Evolutionary conservation across 2,113 vertebrate species (phyloP).

Genomic region (Scatophagus argus): DNA sequence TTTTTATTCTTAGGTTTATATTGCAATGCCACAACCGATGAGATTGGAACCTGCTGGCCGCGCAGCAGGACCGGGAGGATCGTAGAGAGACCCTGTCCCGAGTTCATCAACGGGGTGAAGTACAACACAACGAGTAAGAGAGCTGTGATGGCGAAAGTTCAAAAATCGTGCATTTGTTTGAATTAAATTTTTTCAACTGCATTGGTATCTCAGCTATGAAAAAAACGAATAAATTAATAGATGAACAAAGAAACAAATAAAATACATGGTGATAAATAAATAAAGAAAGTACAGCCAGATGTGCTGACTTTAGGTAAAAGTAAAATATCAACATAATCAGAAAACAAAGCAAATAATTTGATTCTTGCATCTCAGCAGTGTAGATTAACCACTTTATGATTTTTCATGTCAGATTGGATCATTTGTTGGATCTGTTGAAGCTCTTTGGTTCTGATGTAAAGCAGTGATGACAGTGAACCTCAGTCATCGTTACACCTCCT

Average conservation of each 20-base stretch:
- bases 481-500: constrained; percentile 44
- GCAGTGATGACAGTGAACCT: constrained; percentile 9
- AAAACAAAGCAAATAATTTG: background rate
- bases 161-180: background rate
- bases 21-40: constrained; percentile 95
- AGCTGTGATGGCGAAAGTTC: constrained; percentile 37
- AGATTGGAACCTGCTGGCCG: constrained; percentile 99
- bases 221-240: background rate
- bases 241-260: background rate
- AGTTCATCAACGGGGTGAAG: constrained; percentile 96
- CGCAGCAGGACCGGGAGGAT: constrained; percentile 88
- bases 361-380: background rate
- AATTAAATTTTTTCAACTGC: background rate
- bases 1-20: constrained; percentile 81
- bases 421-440: background rate
- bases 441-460: constrained; percentile 18
- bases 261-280: no score
- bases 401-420: background rate
- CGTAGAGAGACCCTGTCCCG: constrained; percentile 95
- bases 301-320: background rate
- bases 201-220: background rate
- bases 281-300: no score
- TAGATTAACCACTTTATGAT: background rate
- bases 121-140: constrained; percentile 98
- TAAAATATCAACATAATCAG: background rate